These are phyloP conservation scores for Diglossa brunneiventris DNA, from an alignment of 2,113 vertebrate species.

Conservation along the genomic window DNA sequence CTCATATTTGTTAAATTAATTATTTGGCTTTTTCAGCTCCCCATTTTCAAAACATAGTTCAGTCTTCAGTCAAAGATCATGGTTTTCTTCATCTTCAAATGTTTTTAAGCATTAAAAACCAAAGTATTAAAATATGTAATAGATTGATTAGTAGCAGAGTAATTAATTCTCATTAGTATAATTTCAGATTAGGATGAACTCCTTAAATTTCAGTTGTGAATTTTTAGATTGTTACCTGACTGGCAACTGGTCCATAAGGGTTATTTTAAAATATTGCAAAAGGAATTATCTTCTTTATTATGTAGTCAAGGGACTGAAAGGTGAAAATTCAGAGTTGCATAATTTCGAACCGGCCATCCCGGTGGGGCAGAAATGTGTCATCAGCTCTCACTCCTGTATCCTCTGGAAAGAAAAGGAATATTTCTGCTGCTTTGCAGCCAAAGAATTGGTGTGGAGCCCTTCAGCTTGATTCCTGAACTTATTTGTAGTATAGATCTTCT, in stretches of 20 bases:
- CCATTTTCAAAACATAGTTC: background rate
- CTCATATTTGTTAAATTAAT: background rate
- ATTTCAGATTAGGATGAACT: background rate
- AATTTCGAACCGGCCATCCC: background rate
- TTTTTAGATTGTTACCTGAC: background rate
- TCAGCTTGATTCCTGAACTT: background rate
- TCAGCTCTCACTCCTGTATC: background rate
- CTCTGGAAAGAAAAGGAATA: background rate
- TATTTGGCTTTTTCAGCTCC: background rate
- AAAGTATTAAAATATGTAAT: background rate
- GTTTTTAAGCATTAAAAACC: background rate
- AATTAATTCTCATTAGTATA: background rate
- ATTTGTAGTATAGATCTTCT: background rate
- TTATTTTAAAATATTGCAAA: background rate
- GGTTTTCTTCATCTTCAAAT: background rate
- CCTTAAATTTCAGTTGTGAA: background rate
- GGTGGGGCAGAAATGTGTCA: background rate
- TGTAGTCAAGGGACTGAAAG: background rate
- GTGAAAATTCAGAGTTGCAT: background rate
- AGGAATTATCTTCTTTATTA: background rate
- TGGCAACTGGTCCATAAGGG: background rate
- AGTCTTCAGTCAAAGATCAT: background rate
- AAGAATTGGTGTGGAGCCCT: background rate
- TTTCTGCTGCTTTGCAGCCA: background rate
- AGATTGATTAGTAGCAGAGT: background rate